Percentiles rank a stretch among this genome's conserved stretches.
Conservation (phyloP, 2,797 vertebrate species). For the Chelon auratus region DNA sequence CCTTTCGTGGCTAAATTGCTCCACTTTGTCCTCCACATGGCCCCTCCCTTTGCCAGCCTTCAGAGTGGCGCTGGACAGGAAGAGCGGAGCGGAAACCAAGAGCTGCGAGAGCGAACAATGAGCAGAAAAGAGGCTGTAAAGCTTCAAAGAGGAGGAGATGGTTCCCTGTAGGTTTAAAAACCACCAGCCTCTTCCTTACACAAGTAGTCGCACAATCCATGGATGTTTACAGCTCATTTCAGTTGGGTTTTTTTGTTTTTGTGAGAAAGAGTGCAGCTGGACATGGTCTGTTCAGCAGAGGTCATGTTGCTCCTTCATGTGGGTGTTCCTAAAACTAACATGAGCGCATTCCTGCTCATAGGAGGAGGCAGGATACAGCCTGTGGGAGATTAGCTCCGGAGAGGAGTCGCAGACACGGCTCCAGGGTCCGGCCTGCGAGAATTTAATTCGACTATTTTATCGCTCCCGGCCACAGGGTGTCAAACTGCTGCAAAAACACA, state of each 20-base stretch:
- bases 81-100: background rate
- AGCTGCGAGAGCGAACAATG: background rate
- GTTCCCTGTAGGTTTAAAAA: too few relatives aligned
- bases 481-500: background rate
- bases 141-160: too few relatives aligned
- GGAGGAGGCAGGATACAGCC: conserved; percentile 51
- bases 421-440: background rate
- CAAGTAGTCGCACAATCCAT: background rate
- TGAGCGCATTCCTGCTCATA: conserved; percentile 24
- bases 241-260: too few relatives aligned
- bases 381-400: conserved; percentile 45
- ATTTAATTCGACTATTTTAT: background rate
- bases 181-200: too few relatives aligned
- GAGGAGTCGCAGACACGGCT: background rate
- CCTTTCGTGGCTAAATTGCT: background rate
- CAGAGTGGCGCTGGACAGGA: background rate
- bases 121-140: too few relatives aligned
- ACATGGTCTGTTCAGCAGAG: background rate
- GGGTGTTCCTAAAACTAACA: conserved; percentile 43
- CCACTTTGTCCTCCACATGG: background rate
- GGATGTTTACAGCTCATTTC: background rate
- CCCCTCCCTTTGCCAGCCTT: background rate
- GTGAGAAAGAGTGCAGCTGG: conserved; percentile 15
- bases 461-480: background rate
- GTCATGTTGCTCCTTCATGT: conserved; percentile 12